phyloP scores from a whole-genome alignment of 2,797 vertebrate genomes.

The Sebastes flavidus region DNA sequence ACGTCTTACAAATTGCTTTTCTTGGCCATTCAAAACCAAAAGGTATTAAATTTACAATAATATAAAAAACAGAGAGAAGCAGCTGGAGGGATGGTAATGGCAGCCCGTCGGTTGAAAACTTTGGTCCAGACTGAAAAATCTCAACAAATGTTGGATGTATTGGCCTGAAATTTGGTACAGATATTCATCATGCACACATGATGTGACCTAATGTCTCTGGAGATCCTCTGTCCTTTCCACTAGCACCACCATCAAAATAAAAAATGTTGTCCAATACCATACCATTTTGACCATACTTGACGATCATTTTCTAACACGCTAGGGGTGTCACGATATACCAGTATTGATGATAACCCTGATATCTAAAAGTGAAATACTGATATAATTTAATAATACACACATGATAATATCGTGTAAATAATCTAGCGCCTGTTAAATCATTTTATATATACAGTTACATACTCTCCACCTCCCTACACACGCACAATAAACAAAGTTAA shows the following conservation, averaged over 20 bases:
- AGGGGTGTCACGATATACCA: no score
- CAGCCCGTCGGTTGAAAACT: neutral
- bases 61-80: neutral
- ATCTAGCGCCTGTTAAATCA: no score
- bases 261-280: neutral
- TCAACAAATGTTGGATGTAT: neutral
- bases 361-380: no score
- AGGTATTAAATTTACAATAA: neutral
- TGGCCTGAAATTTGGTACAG: no score
- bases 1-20: no score
- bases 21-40: no score
- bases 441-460: no score
- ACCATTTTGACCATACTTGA: neutral
- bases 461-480: no score
- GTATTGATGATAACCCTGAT: no score
- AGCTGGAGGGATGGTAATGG: neutral
- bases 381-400: no score
- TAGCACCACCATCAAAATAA: neutral
- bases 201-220: neutral
- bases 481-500: no score
- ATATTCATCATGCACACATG: neutral
- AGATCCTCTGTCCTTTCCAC: neutral
- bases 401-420: no score
- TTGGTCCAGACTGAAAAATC: neutral
- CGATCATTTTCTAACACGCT: rapidly evolving